Evolutionary conservation across 2,113 vertebrate genomes (phyloP).

Genomic region (Hemiscyllium ocellatum): DNA sequence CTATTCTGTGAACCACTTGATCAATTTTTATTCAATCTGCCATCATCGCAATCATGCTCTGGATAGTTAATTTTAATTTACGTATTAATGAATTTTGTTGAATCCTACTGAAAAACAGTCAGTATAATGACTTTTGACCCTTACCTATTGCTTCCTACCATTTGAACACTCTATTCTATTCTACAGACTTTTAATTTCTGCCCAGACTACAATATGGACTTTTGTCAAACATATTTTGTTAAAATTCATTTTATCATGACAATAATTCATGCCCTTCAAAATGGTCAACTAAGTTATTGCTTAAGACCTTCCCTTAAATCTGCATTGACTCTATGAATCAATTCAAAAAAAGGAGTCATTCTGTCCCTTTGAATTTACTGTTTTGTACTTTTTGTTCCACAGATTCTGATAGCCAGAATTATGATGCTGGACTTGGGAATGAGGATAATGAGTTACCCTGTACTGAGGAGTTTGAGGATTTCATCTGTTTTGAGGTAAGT

Average conservation of each 20-base stretch:
- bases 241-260: background rate
- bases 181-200: too few relatives aligned
- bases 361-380: background rate
- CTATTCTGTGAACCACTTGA: background rate
- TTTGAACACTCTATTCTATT: background rate
- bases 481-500: constrained; percentile 76
- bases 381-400: constrained; percentile 37
- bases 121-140: too few relatives aligned
- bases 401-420: constrained; percentile 74
- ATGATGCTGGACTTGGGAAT: constrained; percentile 61
- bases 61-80: background rate
- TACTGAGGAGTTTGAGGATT: constrained; percentile 79
- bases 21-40: background rate
- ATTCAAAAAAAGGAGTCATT: background rate
- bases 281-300: background rate
- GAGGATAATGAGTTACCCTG: constrained; percentile 69
- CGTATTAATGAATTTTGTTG: background rate
- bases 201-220: background rate
- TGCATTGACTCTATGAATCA: background rate
- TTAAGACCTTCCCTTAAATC: background rate
- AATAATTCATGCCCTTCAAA: background rate
- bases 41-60: background rate
- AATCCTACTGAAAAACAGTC: background rate
- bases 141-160: background rate
- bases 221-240: background rate